phyloP scores from a whole-genome alignment of 2,888 invertebrate species.

The Trachelus stipa region DNA sequence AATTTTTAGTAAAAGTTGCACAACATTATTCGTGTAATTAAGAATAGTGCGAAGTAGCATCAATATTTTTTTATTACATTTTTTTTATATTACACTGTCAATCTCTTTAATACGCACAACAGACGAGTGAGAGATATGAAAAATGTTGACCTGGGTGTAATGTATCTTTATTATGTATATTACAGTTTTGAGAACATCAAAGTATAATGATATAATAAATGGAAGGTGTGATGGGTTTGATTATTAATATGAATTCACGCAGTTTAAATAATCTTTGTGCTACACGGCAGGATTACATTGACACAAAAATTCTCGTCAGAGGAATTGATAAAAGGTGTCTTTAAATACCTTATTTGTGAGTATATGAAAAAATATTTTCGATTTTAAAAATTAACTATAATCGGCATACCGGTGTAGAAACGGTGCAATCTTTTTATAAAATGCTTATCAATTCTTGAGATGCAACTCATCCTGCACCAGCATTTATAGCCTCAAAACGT shows the following conservation, averaged over 20 bases:
- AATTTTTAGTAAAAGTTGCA: background rate
- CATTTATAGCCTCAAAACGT: background rate
- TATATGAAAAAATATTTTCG: background rate
- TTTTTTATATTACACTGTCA: too few relatives aligned
- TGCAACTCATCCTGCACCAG: background rate
- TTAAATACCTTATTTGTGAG: background rate
- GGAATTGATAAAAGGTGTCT: background rate
- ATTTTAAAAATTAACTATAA: background rate
- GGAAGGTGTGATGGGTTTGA: background rate
- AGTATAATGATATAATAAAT: background rate
- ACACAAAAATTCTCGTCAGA: background rate
- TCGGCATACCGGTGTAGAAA: background rate
- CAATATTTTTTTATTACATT: background rate
- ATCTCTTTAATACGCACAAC: background rate
- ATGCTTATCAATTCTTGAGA: background rate
- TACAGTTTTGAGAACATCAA: background rate
- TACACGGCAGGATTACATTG: background rate
- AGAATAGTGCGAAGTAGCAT: background rate
- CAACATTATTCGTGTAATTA: background rate
- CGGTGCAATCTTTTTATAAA: background rate
- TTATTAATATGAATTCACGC: background rate
- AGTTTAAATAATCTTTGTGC: background rate
- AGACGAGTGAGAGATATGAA: background rate
- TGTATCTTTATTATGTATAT: background rate
- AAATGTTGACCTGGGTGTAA: background rate